Conservation (phyloP, 2,888 invertebrate species). For the Sarcophaga subvicina region DNA sequence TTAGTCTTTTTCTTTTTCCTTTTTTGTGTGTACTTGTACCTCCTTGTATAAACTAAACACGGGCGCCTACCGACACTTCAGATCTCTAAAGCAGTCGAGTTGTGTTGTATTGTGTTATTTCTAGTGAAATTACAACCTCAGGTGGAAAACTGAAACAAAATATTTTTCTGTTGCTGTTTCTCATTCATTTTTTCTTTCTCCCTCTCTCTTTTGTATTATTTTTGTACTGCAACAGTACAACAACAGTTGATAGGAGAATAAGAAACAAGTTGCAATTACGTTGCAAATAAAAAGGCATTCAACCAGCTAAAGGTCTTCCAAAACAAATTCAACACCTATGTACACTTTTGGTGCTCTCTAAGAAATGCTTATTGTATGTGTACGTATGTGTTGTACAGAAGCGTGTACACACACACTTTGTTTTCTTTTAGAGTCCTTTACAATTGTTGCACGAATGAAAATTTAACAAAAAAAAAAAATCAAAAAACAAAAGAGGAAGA, state of each 20-base stretch:
- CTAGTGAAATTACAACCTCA: conserved; percentile 47
- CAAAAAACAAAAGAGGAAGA: too few species aligned
- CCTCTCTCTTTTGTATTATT: too few species aligned
- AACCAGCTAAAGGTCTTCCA: conserved; percentile 37
- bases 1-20: too few species aligned
- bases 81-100: background rate
- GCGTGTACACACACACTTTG: conserved; percentile 2
- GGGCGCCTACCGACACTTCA: too few species aligned
- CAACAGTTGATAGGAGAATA: background rate
- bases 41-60: too few species aligned
- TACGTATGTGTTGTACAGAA: too few species aligned
- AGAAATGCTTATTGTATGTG: too few species aligned
- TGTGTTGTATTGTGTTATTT: conserved; percentile 24
- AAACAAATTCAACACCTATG: conserved; percentile 12
- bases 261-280: conserved; percentile 61
- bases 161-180: background rate
- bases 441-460: background rate
- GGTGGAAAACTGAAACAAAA: conserved; percentile 32
- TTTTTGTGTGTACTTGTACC: too few species aligned
- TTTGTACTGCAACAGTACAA: background rate
- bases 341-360: too few species aligned
- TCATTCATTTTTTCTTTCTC: too few species aligned
- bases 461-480: background rate
- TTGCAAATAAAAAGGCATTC: conserved; percentile 59
- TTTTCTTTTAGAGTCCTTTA: conserved; percentile 14